A percentile compares a stretch with the other conserved stretches of the same genome.
Evolutionary conservation across 2,888 invertebrate genomes (phyloP).

Genomic region (Cephus rjabovi): DNA sequence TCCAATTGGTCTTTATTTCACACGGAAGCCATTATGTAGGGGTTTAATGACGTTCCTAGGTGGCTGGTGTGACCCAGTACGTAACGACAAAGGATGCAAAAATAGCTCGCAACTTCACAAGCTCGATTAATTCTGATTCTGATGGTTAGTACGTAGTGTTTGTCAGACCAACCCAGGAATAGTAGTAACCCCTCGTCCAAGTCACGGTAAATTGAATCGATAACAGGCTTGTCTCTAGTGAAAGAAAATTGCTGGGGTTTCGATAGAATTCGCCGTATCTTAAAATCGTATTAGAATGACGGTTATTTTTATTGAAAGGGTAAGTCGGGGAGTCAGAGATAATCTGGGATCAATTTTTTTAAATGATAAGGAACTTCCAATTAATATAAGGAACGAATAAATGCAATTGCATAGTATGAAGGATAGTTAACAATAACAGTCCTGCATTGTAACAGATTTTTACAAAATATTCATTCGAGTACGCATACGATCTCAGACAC

Average conservation of each 20-base stretch:
- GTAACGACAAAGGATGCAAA: background rate
- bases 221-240: conserved; percentile 11
- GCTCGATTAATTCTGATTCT: background rate
- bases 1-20: background rate
- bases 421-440: background rate
- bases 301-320: background rate
- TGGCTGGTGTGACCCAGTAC: background rate
- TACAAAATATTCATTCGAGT: background rate
- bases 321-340: background rate
- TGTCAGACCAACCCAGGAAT: background rate
- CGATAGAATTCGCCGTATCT: background rate
- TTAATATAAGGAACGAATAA: background rate
- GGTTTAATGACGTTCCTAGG: background rate
- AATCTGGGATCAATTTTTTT: background rate
- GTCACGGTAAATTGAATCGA: conserved; percentile 20
- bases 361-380: background rate
- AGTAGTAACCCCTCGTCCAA: conserved; percentile 1
- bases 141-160: background rate
- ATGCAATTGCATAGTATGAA: background rate
- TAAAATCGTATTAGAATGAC: background rate
- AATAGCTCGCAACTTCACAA: background rate
- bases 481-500: background rate
- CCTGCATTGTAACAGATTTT: background rate
- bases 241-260: background rate
- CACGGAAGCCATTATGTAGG: background rate